phyloP scores from a whole-genome alignment of 2,113 vertebrate genomes.

The Thermophis baileyi region DNA sequence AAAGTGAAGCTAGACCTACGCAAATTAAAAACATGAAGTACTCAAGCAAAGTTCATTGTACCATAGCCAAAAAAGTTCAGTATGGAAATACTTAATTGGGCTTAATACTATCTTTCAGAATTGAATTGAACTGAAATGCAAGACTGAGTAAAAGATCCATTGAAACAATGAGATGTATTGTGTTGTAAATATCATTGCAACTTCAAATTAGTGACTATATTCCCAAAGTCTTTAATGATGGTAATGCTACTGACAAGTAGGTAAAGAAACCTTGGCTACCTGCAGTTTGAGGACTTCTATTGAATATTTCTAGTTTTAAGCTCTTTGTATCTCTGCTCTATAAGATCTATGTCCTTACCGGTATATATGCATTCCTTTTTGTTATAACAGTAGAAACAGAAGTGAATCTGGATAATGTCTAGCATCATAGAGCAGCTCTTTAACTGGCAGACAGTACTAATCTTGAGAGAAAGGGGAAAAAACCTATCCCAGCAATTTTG shows the following conservation, averaged over 20 bases:
- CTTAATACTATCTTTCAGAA: background rate
- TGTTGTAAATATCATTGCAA: background rate
- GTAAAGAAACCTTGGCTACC: background rate
- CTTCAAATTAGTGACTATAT: background rate
- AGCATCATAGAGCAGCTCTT: constrained; percentile 6
- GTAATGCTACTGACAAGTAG: background rate
- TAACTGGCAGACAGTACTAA: constrained; percentile 14
- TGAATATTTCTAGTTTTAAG: background rate
- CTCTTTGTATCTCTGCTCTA: background rate
- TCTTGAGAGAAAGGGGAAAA: constrained; percentile 33
- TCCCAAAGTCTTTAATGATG: background rate
- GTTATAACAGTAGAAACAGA: constrained; percentile 10
- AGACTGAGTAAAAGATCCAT: background rate
- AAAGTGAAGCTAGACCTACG: background rate
- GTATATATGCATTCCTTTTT: background rate
- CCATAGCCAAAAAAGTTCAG: background rate
- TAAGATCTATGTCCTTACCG: background rate
- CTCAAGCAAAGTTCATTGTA: constrained; percentile 10
- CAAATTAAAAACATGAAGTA: constrained; percentile 23
- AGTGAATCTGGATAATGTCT: background rate
- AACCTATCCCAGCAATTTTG: constrained; percentile 40
- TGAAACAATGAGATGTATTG: background rate
- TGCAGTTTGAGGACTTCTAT: background rate
- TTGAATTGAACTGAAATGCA: background rate
- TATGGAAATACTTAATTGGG: background rate